phyloP scores from a whole-genome alignment of 2,888 invertebrate genomes.

The Folsomia manolachei region DNA sequence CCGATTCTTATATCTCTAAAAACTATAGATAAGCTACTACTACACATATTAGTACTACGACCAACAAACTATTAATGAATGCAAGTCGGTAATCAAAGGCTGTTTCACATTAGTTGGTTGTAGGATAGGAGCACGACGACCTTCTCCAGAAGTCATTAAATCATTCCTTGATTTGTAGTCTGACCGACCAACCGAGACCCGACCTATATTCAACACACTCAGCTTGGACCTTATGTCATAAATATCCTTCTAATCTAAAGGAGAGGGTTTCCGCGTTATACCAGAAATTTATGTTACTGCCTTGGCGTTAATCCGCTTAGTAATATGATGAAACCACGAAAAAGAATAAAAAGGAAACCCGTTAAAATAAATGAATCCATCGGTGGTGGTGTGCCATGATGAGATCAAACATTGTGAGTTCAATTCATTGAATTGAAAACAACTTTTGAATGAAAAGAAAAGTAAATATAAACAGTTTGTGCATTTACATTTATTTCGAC shows the following conservation, averaged over 20 bases:
- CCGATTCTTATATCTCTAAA: too few species aligned
- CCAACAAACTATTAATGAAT: background rate
- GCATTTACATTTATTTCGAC: background rate
- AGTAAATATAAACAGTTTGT: background rate
- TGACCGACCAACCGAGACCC: background rate
- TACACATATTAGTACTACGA: too few species aligned
- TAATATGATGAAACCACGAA: too few species aligned
- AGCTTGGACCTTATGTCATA: too few species aligned
- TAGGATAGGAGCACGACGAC: background rate
- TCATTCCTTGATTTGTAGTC: background rate
- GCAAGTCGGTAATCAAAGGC: background rate
- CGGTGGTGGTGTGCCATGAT: too few species aligned
- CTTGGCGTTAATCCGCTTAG: background rate
- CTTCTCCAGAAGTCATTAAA: background rate
- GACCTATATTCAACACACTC: background rate
- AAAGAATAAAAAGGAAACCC: too few species aligned
- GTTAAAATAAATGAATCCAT: too few species aligned
- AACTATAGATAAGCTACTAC: too few species aligned
- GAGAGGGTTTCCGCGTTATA: too few species aligned
- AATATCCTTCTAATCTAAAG: too few species aligned
- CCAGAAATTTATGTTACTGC: too few species aligned
- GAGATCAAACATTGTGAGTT: background rate
- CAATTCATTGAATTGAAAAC: background rate
- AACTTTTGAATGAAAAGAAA: background rate
- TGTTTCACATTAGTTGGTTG: background rate